These are phyloP conservation scores for Pandemis cinnamomeana DNA, from an alignment of 2,888 invertebrate genomes.

Conservation along the genomic window DNA sequence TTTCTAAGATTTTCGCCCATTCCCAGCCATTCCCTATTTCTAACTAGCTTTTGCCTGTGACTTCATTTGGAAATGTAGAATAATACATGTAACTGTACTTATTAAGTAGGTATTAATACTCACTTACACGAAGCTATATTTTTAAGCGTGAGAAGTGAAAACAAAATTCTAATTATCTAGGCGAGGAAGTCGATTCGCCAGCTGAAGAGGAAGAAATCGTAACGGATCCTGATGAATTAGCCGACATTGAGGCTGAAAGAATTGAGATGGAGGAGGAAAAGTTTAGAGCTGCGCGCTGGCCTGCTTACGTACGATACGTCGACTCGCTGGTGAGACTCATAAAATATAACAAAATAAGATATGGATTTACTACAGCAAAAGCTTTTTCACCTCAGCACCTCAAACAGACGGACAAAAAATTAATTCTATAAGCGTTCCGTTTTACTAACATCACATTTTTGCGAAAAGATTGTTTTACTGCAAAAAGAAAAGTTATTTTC, in stretches of 20 bases:
- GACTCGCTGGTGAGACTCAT: slow-evolving; percentile 66
- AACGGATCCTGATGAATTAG: slow-evolving; percentile 71
- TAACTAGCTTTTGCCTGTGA: too few species aligned
- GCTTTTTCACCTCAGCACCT: too few species aligned
- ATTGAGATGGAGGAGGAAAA: slow-evolving; percentile 68
- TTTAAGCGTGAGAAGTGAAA: not conserved
- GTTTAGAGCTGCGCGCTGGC: slow-evolving; percentile 76
- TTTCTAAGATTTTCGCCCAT: too few species aligned
- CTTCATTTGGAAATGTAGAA: too few species aligned
- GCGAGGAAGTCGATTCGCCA: slow-evolving; percentile 75
- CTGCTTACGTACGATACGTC: slow-evolving; percentile 79
- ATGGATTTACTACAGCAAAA: too few species aligned
- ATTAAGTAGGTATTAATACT: too few species aligned
- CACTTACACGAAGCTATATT: too few species aligned
- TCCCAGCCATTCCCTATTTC: too few species aligned
- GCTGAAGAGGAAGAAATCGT: slow-evolving; percentile 72
- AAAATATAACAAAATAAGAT: not conserved
- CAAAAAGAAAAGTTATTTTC: slow-evolving; percentile 39
- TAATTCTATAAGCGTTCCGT: too few species aligned
- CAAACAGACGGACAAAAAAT: too few species aligned
- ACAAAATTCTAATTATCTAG: slow-evolving; percentile 45
- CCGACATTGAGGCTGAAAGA: slow-evolving; percentile 75
- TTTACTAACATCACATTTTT: not conserved
- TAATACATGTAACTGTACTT: too few species aligned
- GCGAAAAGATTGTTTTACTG: not conserved